Evolutionary conservation across 2,797 vertebrate species (phyloP).

Genomic region (Pangasius mekongensis): DNA sequence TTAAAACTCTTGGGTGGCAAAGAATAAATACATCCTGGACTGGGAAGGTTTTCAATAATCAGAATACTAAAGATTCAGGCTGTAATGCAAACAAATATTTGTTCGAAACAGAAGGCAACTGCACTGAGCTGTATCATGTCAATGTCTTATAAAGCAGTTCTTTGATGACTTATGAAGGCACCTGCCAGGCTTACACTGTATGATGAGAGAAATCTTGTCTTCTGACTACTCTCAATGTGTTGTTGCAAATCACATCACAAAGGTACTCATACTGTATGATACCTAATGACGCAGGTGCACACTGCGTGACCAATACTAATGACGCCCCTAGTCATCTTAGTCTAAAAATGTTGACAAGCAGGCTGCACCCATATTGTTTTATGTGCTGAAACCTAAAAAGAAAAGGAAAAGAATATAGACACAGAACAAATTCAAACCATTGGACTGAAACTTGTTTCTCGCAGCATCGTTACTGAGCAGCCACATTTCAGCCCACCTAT

Average conservation of each 20-base stretch:
- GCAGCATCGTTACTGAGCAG: not conserved
- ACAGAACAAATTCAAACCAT: not conserved
- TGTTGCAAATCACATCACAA: not conserved
- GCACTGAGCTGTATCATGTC: slow-evolving; percentile 4
- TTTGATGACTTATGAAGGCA: slow-evolving; percentile 10
- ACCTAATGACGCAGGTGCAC: not conserved
- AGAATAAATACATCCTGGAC: not conserved
- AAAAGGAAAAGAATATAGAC: not conserved
- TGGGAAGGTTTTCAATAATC: not conserved
- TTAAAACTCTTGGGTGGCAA: not conserved
- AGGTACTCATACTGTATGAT: too few relatives aligned
- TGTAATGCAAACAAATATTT: not conserved
- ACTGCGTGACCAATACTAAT: not conserved
- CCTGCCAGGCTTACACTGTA: not conserved
- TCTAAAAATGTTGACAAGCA: not conserved
- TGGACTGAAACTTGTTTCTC: not conserved
- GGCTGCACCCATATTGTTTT: not conserved
- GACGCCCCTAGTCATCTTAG: not conserved
- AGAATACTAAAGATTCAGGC: not conserved
- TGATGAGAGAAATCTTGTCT: not conserved
- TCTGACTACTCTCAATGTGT: not conserved
- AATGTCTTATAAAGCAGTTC: not conserved
- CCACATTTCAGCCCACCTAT: not conserved
- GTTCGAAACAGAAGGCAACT: not conserved
- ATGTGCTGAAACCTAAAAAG: not conserved